A percentile compares a stretch with the other conserved stretches of the same genome.
These are phyloP conservation scores for Limonius californicus DNA, from an alignment of 1,140 invertebrate genomes.

Conservation along the genomic window DNA sequence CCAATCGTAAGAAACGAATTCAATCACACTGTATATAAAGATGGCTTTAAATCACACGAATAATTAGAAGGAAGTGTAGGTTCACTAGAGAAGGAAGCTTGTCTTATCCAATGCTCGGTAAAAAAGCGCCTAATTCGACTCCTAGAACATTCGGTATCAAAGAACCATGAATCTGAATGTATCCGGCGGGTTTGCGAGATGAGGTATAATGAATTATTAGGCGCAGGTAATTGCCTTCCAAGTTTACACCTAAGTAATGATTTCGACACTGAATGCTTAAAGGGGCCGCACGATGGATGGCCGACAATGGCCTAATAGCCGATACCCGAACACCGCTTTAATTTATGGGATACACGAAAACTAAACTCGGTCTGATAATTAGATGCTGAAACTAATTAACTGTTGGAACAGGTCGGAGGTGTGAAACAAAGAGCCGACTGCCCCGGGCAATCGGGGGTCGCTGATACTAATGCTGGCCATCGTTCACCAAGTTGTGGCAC, in stretches of 20 bases:
- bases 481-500: slow-evolving; percentile 16
- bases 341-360: slow-evolving; percentile 47
- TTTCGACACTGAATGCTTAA: slow-evolving; percentile 49
- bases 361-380: slow-evolving; percentile 43
- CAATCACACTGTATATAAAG: no score
- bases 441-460: slow-evolving; percentile 22
- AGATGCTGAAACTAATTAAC: slow-evolving; percentile 49
- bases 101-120: no score
- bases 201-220: slow-evolving; percentile 44
- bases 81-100: no score
- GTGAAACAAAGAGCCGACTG: slow-evolving; percentile 46
- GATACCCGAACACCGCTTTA: slow-evolving; percentile 27
- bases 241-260: slow-evolving; percentile 50
- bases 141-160: background rate
- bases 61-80: no score
- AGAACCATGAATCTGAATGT: background rate
- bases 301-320: slow-evolving; percentile 36
- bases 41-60: no score
- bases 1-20: no score
- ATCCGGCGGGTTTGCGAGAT: slow-evolving; percentile 1
- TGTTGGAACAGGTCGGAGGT: slow-evolving; percentile 42
- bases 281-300: slow-evolving; percentile 39
- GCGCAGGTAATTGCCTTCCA: slow-evolving; percentile 44
- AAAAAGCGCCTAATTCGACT: no score
- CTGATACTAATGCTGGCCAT: slow-evolving; percentile 28